phyloP scores from a whole-genome alignment of 2,113 vertebrate species.

The Aythya baeri region DNA sequence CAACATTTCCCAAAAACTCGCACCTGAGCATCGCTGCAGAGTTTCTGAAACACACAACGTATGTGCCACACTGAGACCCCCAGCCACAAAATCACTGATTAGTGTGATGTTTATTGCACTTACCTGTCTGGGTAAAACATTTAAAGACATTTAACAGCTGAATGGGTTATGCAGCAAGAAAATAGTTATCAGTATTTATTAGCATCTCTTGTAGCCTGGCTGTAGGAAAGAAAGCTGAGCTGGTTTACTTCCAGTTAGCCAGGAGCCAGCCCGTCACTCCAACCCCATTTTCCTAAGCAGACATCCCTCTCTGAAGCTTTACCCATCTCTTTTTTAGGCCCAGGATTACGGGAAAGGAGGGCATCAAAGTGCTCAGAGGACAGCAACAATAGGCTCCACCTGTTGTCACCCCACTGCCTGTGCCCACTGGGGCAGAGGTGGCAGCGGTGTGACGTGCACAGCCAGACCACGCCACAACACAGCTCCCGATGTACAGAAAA shows the following conservation, averaged over 20 bases:
- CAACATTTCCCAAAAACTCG: conserved; percentile 94
- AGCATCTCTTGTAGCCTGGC: not conserved
- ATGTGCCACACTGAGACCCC: not conserved
- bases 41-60: conserved; percentile 78
- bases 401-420: not conserved
- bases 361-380: not conserved
- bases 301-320: not conserved
- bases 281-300: not conserved
- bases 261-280: not conserved
- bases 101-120: not conserved
- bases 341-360: not conserved
- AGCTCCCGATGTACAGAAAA: not conserved
- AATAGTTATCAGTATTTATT: not conserved
- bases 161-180: not conserved
- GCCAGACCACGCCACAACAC: not conserved
- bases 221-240: not conserved
- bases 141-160: not conserved
- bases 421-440: not conserved
- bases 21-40: conserved; percentile 86
- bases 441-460: not conserved
- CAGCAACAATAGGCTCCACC: not conserved
- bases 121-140: not conserved
- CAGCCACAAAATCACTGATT: not conserved
- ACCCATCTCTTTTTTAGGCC: not conserved
- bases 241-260: not conserved